A percentile compares a stretch with the other conserved stretches of the same genome.
Conservation (phyloP, 2,113 vertebrate genomes). For the Hiodon tergisus region DNA sequence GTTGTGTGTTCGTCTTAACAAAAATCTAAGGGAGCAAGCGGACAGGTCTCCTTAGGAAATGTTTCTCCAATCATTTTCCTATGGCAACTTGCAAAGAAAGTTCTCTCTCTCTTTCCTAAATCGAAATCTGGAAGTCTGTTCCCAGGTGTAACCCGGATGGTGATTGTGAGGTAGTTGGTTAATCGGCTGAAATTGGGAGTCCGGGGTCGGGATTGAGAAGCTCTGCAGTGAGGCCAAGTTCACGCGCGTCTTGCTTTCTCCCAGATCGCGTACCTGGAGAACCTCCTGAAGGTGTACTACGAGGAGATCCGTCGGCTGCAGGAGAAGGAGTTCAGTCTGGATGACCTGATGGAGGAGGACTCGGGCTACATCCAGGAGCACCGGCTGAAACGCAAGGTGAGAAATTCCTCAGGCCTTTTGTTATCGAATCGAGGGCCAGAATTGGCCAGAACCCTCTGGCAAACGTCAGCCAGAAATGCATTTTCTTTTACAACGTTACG, state of each 20-base stretch:
- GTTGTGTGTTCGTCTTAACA: not conserved
- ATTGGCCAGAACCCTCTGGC: too few relatives aligned
- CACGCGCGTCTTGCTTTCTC: not conserved
- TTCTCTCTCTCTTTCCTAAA: not conserved
- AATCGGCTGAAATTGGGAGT: too few relatives aligned
- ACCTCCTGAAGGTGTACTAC: constrained; percentile 73
- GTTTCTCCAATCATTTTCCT: not conserved
- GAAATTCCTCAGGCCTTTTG: not conserved
- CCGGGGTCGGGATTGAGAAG: too few relatives aligned
- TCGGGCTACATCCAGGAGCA: constrained; percentile 83
- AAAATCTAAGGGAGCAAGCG: too few relatives aligned
- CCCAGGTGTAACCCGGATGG: too few relatives aligned
- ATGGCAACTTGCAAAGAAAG: not conserved
- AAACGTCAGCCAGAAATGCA: too few relatives aligned
- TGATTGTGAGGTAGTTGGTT: too few relatives aligned
- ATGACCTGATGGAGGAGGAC: constrained; percentile 70
- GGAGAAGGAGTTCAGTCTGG: constrained; percentile 71
- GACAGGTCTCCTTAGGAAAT: not conserved
- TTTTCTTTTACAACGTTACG: too few relatives aligned
- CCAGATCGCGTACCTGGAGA: constrained; percentile 80
- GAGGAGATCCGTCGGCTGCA: constrained; percentile 77
- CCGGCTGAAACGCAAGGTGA: constrained; percentile 76
- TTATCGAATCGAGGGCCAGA: too few relatives aligned
- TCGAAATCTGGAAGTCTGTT: too few relatives aligned
- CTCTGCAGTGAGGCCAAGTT: too few relatives aligned